A percentile compares a stretch with the other conserved stretches of the same genome.
These are phyloP conservation scores for Coranthus polyacanthus DNA, from an alignment of 2,797 vertebrate genomes.

Conservation along the genomic window DNA sequence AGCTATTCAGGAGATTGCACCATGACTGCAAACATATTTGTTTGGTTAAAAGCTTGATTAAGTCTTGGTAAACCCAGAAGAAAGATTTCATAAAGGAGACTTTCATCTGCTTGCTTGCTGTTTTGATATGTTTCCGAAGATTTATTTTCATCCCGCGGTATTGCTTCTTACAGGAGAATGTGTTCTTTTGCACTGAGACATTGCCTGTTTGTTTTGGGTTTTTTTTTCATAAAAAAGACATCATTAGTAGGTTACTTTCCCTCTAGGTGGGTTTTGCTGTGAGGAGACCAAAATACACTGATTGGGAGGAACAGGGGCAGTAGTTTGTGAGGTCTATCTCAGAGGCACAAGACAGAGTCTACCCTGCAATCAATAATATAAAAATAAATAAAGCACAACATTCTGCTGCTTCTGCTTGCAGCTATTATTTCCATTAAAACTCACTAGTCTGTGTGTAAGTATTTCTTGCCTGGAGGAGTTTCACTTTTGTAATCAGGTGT, in stretches of 20 bases:
- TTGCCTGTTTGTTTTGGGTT: too few relatives aligned
- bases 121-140: not conserved
- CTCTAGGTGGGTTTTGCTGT: not conserved
- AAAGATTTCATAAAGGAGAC: not conserved
- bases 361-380: constrained; percentile 39
- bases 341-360: constrained; percentile 19
- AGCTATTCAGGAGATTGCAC: too few relatives aligned
- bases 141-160: not conserved
- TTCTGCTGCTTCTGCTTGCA: not conserved
- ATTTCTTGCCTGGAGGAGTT: too few relatives aligned
- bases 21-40: not conserved
- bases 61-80: not conserved
- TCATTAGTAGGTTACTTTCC: constrained; percentile 25
- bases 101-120: not conserved
- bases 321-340: constrained; percentile 21
- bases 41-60: not conserved
- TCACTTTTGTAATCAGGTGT: too few relatives aligned
- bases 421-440: too few relatives aligned
- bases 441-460: too few relatives aligned
- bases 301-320: constrained; percentile 31
- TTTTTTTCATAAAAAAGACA: constrained; percentile 8
- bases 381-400: constrained; percentile 34
- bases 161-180: not conserved
- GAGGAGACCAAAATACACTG: constrained; percentile 1
- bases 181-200: not conserved